Conservation (phyloP, 2,888 invertebrate species). For the Lithosia quadra region DNA sequence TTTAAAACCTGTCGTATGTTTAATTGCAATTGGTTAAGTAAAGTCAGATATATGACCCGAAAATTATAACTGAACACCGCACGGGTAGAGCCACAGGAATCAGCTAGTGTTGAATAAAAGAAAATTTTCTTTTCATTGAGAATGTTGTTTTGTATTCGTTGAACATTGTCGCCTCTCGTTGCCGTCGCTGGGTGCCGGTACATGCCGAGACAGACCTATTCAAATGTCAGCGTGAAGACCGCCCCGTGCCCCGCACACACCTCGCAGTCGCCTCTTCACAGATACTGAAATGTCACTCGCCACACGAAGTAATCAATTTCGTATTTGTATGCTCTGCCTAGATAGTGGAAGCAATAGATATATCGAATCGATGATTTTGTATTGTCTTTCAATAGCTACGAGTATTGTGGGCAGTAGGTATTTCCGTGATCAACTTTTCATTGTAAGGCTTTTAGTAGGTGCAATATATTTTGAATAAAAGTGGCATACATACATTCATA, state of each 20-base stretch:
- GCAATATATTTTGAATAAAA: too few species aligned
- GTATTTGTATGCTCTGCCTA: slow-evolving; percentile 82
- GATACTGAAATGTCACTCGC: slow-evolving; percentile 85
- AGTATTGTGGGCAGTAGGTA: too few species aligned
- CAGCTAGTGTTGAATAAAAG: slow-evolving; percentile 76
- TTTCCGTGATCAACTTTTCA: too few species aligned
- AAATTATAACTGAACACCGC: too few species aligned
- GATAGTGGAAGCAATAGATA: slow-evolving; percentile 79
- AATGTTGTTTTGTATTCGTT: slow-evolving; percentile 78
- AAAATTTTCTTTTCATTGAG: slow-evolving; percentile 84
- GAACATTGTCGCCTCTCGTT: slow-evolving; percentile 85
- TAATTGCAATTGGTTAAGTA: too few species aligned
- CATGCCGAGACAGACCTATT: slow-evolving; percentile 85
- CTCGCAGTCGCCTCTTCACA: slow-evolving; percentile 61
- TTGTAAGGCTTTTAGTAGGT: too few species aligned
- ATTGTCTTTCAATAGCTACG: slow-evolving; percentile 62
- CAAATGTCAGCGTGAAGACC: slow-evolving; percentile 83
- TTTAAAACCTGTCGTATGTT: too few species aligned
- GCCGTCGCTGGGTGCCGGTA: slow-evolving; percentile 83
- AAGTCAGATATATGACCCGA: too few species aligned
- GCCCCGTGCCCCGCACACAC: slow-evolving; percentile 55
- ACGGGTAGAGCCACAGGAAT: too few species aligned
- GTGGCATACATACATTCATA: too few species aligned
- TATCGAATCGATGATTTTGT: slow-evolving; percentile 71
- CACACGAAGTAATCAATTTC: slow-evolving; percentile 86